Evolutionary conservation across 1,140 invertebrate species (phyloP), one percentile per base, ranked within the genome.

Genomic region (Probaryconus sp.): DNA sequence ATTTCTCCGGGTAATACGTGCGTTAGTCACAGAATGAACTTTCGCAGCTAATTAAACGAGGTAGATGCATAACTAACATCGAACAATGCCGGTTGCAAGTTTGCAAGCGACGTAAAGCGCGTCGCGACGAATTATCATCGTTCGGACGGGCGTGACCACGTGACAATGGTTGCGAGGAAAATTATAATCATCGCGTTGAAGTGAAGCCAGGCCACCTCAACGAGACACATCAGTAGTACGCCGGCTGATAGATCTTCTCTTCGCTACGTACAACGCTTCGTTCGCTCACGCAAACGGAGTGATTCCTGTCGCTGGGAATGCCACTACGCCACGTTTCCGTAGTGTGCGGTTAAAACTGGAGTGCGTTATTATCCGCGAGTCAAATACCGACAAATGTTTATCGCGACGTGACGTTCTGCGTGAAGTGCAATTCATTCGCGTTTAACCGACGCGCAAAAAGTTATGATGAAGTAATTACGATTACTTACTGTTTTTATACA

Each of bases 141-240:
- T 50, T 45, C 16, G 47, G 53, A 56, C 63, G 37, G 60, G 55
- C 63, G 47, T 55, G 38, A 67, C 48, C 74, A 76, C 74, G 68
- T 76, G 74, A 76, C 68, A 58, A 43, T 53, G 56, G 50, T 68
- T 68, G 43, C 58, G 53, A 33, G 51, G 38, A 65, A 69, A 75
- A 64, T 75, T 53, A 65, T 69, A 56, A 58, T 69, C 56, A 47
- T 9, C 58, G 43, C 56, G 60, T 45, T 18, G 68, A 70, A 31
- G 53, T 14, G 24, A 21, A 33, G 42, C 13, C 51, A 21, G 30
- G 63, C 48, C 72, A 47, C 30, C 38, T 30, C n/a, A n/a, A 47
- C 20, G 42, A 67, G 47, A 18, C 55, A 60, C 43, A 20, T 28
- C 65, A 67, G 73, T n/a, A n/a, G n/a, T 71, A 26, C 31, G 16